Percentiles rank a stretch among this genome's conserved stretches.
phyloP scores from a whole-genome alignment of 2,888 invertebrate genomes.

The Oxyscelio sp. region DNA sequence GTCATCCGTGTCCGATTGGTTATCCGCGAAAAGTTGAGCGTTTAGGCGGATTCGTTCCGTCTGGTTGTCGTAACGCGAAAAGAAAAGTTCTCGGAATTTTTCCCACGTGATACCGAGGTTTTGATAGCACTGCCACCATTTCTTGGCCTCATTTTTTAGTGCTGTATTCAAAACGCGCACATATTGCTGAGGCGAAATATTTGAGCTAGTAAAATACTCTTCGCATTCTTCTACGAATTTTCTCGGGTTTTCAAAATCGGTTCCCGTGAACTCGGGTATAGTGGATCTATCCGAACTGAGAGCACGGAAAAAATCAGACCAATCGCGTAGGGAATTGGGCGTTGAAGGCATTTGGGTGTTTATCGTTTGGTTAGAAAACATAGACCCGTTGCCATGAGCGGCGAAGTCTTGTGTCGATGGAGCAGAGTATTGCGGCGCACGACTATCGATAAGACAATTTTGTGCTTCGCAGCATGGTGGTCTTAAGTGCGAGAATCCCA shows the following conservation, averaged over 20 bases:
- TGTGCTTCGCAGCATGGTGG: too few species aligned
- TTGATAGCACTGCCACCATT: constrained; percentile 22
- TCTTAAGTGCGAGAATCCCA: too few species aligned
- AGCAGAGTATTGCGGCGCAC: background rate
- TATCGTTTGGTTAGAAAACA: background rate
- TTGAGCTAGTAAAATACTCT: background rate
- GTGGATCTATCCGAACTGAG: background rate
- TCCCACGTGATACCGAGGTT: background rate
- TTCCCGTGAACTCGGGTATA: constrained; percentile 11
- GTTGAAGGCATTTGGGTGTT: background rate
- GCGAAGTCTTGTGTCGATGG: too few species aligned
- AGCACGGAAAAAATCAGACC: background rate
- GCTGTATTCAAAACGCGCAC: background rate
- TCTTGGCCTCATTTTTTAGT: constrained; percentile 7
- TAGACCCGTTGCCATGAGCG: too few species aligned
- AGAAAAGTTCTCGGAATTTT: constrained; percentile 9
- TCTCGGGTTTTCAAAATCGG: constrained; percentile 17
- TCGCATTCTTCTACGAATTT: constrained; percentile 1
- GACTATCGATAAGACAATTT: too few species aligned
- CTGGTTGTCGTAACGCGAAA: constrained; percentile 1
- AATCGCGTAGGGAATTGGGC: background rate
- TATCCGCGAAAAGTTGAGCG: constrained; percentile 1
- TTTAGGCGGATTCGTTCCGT: background rate
- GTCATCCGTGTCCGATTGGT: background rate
- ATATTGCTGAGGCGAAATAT: background rate